Evolutionary conservation across 2,797 vertebrate genomes (phyloP), one percentile per base, ranked within the genome.

Genomic region (Discoglossus pictus): DNA sequence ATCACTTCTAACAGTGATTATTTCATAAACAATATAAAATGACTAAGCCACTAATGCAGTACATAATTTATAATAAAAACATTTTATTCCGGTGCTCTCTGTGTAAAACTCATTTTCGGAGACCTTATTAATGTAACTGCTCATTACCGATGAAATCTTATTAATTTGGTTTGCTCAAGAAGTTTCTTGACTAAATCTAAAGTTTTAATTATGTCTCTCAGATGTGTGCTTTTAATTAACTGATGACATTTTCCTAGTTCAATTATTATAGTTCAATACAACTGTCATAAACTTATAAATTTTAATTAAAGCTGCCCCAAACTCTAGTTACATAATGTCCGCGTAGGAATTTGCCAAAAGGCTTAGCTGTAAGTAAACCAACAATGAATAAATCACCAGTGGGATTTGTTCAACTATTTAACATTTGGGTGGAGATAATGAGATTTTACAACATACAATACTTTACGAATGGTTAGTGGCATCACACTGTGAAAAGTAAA

Each of bases 371-470:
- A 81, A 85, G 78, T 83, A 86, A 85, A 84, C 79, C 74, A 83
- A 81, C 72, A 82, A 78, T 75, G 80, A 86, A 79, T 82, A 84
- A 74, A 86, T 84, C 74, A 64, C 76, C 74, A 59, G 50, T 70
- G 80, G 76, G 80, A 85, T 84, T 86, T 89, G 76, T 83, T 82
- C 78, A 81, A 83, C 77, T 83, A 83, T 86, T 88, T 84, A 87
- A 82, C 77, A 84, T 83, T 84, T 84, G 75, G 81, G 68, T 73
- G 77, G 69, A 78, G 80, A 83, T 84, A 87, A 88, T 84, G 73
- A 88, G 75, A 65, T 82, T 82, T 74, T 79, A 78, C 42, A 79
- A 69, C n/a, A 56, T 77, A 72, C 60, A 79, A 78, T 68, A 75
- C 56, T 16, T 72, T 79, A 73, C 16, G 65, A 73, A 72, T 39